phyloP scores from a whole-genome alignment of 64 coral and sea anemone genomes.

The Astreopora myriophthalma region DNA sequence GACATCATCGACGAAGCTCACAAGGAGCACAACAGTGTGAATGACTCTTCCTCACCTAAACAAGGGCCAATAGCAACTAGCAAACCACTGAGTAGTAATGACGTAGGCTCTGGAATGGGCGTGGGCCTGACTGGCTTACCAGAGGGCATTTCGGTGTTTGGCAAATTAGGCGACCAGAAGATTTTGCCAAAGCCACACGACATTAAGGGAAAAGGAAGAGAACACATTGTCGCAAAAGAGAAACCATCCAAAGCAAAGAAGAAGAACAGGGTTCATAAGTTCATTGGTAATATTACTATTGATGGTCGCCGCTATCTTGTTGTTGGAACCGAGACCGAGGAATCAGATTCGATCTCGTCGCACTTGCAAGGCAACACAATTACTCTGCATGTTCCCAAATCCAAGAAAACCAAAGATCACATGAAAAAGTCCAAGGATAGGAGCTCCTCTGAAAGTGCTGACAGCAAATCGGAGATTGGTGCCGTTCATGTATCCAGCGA shows the following conservation, averaged over 20 bases:
- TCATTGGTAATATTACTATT: constrained; percentile 93
- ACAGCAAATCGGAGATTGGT: constrained; percentile 34
- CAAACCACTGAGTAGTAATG: constrained; percentile 90
- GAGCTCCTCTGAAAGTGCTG: background rate
- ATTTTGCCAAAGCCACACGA: constrained; percentile 44
- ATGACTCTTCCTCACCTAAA: constrained; percentile 30
- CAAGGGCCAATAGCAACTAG: constrained; percentile 99
- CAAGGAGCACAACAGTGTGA: constrained; percentile 18
- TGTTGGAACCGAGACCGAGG: constrained; percentile 86
- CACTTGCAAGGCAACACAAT: constrained; percentile 77
- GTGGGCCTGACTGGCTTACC: constrained; percentile 84
- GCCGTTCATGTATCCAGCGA: background rate
- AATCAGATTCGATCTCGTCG: constrained; percentile 68
- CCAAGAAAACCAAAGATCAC: constrained; percentile 18
- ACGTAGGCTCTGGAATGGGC: constrained; percentile 98
- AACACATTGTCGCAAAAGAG: constrained; percentile 44
- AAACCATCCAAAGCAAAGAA: background rate
- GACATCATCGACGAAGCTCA: constrained; percentile 91
- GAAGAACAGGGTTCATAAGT: constrained; percentile 59
- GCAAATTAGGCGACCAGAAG: constrained; percentile 77
- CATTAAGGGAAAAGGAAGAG: constrained; percentile 43
- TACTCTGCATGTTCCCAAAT: constrained; percentile 78
- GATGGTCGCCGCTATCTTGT: constrained; percentile 91
- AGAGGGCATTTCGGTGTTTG: constrained; percentile 89
- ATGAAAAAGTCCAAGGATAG: constrained; percentile 26